These are phyloP conservation scores for Drosophila imparisetae DNA, from an alignment of 2,888 invertebrate genomes.

Conservation along the genomic window DNA sequence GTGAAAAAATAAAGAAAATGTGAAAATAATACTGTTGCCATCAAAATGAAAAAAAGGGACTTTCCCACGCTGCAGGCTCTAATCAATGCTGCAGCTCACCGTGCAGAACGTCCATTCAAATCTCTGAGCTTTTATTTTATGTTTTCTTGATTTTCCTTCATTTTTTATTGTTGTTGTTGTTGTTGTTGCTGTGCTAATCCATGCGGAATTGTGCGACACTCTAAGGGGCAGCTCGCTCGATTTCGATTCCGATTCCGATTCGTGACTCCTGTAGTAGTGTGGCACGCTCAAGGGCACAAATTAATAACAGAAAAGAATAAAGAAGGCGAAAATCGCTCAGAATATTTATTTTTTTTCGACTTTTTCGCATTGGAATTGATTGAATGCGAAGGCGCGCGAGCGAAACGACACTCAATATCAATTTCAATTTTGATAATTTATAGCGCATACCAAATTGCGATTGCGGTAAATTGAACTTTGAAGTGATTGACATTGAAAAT, in stretches of 20 bases:
- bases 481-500: constrained; percentile 43
- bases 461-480: constrained; percentile 66
- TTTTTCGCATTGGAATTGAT: constrained; percentile 71
- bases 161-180: not conserved
- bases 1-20: constrained; percentile 5
- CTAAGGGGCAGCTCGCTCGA: constrained; percentile 13
- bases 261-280: constrained; percentile 13
- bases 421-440: constrained; percentile 64
- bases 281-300: constrained; percentile 46
- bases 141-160: not conserved
- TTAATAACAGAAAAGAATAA: constrained; percentile 57
- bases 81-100: constrained; percentile 46
- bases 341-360: constrained; percentile 30
- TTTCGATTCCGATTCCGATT: constrained; percentile 16
- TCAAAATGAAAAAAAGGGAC: constrained; percentile 17
- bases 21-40: constrained; percentile 7
- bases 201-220: constrained; percentile 55
- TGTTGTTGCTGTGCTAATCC: constrained; percentile 52
- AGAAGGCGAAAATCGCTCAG: constrained; percentile 40
- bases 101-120: constrained; percentile 48
- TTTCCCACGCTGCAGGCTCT: constrained; percentile 35
- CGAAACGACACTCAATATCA: constrained; percentile 54
- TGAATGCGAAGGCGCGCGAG: constrained; percentile 61
- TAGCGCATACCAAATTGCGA: constrained; percentile 49
- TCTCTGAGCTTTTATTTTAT: not conserved